Conservation (phyloP, 92 coral and sea anemone genomes). For the Actinostola sp. region DNA sequence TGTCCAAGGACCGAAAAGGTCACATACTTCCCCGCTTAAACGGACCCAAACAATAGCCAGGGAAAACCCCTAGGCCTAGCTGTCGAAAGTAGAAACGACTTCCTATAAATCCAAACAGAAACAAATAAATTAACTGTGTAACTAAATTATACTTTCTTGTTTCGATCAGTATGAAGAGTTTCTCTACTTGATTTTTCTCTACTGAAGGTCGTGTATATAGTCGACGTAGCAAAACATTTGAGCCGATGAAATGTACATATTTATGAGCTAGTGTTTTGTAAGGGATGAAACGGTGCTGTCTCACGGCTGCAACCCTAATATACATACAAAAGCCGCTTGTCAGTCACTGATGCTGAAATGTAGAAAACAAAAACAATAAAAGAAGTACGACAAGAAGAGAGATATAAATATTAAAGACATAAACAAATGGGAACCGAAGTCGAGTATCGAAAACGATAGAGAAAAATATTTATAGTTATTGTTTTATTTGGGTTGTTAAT, state of each 20-base stretch:
- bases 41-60: neutral
- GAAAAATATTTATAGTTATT: too few species aligned
- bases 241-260: neutral
- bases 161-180: neutral
- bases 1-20: neutral
- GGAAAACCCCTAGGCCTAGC: neutral
- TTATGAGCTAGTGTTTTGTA: neutral
- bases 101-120: neutral
- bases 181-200: too few species aligned
- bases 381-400: too few species aligned
- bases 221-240: neutral
- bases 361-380: too few species aligned
- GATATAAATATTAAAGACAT: too few species aligned
- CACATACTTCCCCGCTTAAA: neutral
- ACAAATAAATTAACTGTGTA: neutral
- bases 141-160: neutral
- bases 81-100: neutral
- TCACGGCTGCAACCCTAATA: neutral
- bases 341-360: too few species aligned
- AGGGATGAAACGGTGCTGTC: conserved; percentile 22
- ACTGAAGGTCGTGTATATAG: neutral
- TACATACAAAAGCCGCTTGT: too few species aligned
- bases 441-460: too few species aligned
- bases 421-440: too few species aligned
- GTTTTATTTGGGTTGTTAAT: too few species aligned